These are phyloP conservation scores for Drosophila helvetica DNA, from an alignment of 2,888 invertebrate species.

Conservation along the genomic window DNA sequence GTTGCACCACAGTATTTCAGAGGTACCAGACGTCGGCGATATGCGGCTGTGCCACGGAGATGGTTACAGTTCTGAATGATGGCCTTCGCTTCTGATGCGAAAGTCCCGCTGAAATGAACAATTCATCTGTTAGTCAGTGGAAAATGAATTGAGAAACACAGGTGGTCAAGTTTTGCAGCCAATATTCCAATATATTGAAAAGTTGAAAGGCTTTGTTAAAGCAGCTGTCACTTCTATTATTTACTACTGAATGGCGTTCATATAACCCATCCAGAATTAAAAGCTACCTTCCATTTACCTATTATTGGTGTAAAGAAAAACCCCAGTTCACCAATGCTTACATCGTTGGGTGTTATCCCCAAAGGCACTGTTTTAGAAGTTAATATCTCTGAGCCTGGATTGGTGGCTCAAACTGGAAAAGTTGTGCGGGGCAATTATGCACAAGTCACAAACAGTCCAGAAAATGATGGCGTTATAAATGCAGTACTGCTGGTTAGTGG, in stretches of 20 bases:
- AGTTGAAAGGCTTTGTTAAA: neutral
- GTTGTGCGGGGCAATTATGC: slow-evolving; percentile 99
- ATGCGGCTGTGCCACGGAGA: no score
- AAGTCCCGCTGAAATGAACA: no score
- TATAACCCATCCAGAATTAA: slow-evolving; percentile 98
- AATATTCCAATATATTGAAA: neutral
- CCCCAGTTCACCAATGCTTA: slow-evolving; percentile 98
- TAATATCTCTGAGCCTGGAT: slow-evolving; percentile 98
- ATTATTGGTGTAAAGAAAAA: slow-evolving; percentile 99
- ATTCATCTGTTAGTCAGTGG: neutral
- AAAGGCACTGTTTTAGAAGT: slow-evolving; percentile 99
- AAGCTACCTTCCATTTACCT: slow-evolving; percentile 98
- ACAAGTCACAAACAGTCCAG: slow-evolving; percentile 99
- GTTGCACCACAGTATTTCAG: no score
- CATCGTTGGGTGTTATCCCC: slow-evolving; percentile 98
- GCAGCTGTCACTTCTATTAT: neutral
- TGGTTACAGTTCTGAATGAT: no score
- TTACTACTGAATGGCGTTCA: neutral
- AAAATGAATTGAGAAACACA: neutral
- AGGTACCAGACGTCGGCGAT: no score
- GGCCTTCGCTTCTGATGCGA: no score
- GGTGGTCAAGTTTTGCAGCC: neutral
- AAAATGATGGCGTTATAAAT: slow-evolving; percentile 99
- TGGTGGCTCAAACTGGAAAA: slow-evolving; percentile 99
- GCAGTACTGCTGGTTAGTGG: slow-evolving; percentile 96